Conservation (phyloP, 2,888 invertebrate species). For the Zygogramma bicolorata region DNA sequence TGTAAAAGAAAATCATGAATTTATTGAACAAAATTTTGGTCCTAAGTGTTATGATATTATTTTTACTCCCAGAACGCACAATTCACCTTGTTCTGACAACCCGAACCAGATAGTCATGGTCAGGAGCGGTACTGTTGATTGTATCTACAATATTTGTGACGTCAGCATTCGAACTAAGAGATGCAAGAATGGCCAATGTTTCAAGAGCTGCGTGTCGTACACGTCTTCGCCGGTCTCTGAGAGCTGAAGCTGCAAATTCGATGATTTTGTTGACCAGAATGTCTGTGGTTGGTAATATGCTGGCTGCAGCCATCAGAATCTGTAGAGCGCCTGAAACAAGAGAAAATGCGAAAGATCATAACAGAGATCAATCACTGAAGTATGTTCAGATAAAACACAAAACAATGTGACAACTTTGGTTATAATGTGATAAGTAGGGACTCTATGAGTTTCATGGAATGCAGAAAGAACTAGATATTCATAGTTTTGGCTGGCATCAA, state of each 20-base stretch:
- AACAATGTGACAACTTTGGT: no score
- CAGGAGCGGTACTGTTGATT: slow-evolving; percentile 60
- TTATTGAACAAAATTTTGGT: no score
- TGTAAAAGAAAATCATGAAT: no score
- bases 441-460: no score
- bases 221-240: slow-evolving; percentile 75
- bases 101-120: slow-evolving; percentile 74
- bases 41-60: no score
- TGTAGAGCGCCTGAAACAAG: slow-evolving; percentile 51
- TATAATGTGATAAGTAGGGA: no score
- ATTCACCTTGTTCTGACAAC: slow-evolving; percentile 77
- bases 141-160: slow-evolving; percentile 75
- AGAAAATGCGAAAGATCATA: no score
- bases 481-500: no score
- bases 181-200: slow-evolving; percentile 82
- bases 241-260: slow-evolving; percentile 59
- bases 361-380: no score
- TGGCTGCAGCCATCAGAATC: slow-evolving; percentile 77
- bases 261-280: slow-evolving; percentile 70
- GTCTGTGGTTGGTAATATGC: slow-evolving; percentile 84
- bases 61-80: no score
- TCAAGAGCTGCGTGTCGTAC: slow-evolving; percentile 85
- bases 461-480: no score
- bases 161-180: slow-evolving; percentile 75
- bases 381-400: neutral